Percentiles rank a stretch among this genome's conserved stretches.
Evolutionary conservation across 2,113 vertebrate species (phyloP).

Genomic region (Colius striatus): DNA sequence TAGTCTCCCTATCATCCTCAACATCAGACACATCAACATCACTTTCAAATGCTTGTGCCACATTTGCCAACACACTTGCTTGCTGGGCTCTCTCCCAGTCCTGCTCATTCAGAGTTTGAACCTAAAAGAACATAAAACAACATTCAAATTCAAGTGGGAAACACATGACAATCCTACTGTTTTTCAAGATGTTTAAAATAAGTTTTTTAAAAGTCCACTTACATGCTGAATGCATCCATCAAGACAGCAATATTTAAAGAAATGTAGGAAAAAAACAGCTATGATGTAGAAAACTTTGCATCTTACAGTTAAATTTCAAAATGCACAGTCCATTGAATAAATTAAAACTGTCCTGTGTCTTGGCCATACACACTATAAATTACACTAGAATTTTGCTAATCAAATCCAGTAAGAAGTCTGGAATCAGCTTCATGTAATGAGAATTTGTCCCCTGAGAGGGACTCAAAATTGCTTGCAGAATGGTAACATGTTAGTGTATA

Average conservation of each 20-base stretch:
- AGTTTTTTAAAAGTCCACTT: slow-evolving; percentile 39
- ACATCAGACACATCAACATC: slow-evolving; percentile 91
- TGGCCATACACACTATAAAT: not conserved
- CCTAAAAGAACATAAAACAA: slow-evolving; percentile 70
- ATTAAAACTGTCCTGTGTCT: not conserved
- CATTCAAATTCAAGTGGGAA: not conserved
- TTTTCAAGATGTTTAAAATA: not conserved
- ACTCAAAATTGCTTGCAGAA: not conserved
- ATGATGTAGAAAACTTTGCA: not conserved
- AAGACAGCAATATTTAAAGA: slow-evolving; percentile 62
- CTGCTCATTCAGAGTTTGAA: slow-evolving; percentile 96
- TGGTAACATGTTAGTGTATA: not conserved
- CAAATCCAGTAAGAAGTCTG: not conserved
- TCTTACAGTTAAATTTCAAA: not conserved
- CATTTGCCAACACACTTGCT: slow-evolving; percentile 93
- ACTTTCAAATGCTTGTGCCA: slow-evolving; percentile 96
- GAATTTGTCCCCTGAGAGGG: not conserved
- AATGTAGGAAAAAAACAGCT: not conserved
- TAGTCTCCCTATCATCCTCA: slow-evolving; percentile 90
- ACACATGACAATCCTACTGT: not conserved
- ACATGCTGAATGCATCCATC: slow-evolving; percentile 77
- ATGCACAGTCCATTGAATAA: not conserved
- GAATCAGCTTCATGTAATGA: not conserved
- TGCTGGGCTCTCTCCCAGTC: slow-evolving; percentile 98
- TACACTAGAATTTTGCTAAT: not conserved